Evolutionary conservation across 2,888 invertebrate genomes (phyloP), one percentile per base, ranked within the genome.

Genomic region (Ormia ochracea): DNA sequence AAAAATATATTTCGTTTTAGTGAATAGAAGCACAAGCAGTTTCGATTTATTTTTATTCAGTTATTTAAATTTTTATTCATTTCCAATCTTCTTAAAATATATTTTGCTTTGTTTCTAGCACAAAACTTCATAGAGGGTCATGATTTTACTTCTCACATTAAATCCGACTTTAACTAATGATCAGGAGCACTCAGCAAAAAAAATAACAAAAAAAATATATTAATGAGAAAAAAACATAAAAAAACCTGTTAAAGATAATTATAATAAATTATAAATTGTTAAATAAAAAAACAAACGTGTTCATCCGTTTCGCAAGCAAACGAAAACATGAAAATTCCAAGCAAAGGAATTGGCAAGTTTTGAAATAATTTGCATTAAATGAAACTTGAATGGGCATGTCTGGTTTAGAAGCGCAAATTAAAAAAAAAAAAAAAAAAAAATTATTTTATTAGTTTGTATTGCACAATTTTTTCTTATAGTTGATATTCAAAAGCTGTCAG

Each of bases 111-210:
- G 26, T 38, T n/a, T 50, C 14, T 33, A 33, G 0, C 2, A 2
- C 3, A 21, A n/a, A 48, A 6, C 33, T 19, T 19, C 10, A 28
- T 14, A 10, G 56, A 26, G 70, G 69, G 48, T 50, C 70, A 70
- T 59, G 77, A 77, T 65, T 65, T 65, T 65, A 66, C 59, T 77
- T 77, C 77, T 77, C 77, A 77, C 70, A 77, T 59, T 56, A 41
- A 26, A 70, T 9, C 10, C 10, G 14, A 19, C 10, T 50, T 41
- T 19, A 50, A 19, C 69, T 48, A 69, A 50, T 52, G 48, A 50
- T 63, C 33, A 23, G 5, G 7, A 9, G 14, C n/a, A 17, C 0
- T 36, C 1, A 19, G 23, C 10, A 14, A 45, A 31, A 14, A 45
- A 3, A 12, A 26, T 10, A 23, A 19, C 7, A 38, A 14, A 31